Percentiles rank a stretch among this genome's conserved stretches.
These are phyloP conservation scores for Zaprionus davidi DNA, from an alignment of 1,140 invertebrate genomes.

Conservation along the genomic window DNA sequence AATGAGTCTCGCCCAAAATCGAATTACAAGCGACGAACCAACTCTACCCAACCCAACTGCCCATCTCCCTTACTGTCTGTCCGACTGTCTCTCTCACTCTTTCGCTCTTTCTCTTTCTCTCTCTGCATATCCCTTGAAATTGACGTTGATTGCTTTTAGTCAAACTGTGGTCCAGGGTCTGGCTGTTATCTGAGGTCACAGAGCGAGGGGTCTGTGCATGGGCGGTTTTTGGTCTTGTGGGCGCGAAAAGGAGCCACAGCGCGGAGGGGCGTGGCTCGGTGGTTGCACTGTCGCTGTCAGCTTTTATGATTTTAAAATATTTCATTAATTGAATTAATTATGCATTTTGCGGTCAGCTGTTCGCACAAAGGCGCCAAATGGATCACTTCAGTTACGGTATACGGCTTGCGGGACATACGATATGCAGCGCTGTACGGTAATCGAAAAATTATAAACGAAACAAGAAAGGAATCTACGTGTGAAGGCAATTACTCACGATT, in stretches of 20 bases:
- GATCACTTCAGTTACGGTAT: neutral
- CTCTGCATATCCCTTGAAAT: constrained; percentile 21
- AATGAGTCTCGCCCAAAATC: constrained; percentile 2
- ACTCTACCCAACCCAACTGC: neutral
- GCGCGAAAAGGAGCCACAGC: neutral
- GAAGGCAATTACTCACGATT: neutral
- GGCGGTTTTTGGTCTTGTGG: neutral
- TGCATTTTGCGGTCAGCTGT: constrained; percentile 63
- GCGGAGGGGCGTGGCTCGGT: neutral
- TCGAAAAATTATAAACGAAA: no score
- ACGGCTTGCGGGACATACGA: neutral
- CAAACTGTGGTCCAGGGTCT: constrained; percentile 35
- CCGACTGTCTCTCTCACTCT: neutral
- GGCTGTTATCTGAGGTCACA: neutral
- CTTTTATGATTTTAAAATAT: constrained; percentile 69
- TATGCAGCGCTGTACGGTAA: neutral
- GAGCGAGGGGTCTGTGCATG: neutral
- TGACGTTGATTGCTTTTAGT: constrained; percentile 62
- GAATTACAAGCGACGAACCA: constrained; percentile 3
- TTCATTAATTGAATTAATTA: constrained; percentile 78
- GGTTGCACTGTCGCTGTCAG: constrained; percentile 33
- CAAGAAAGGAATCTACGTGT: no score
- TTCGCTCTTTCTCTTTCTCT: neutral
- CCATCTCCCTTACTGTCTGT: neutral
- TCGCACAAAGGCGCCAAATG: constrained; percentile 19